These are phyloP conservation scores for Lateolabrax maculatus DNA, from an alignment of 2,797 vertebrate species.

Conservation along the genomic window DNA sequence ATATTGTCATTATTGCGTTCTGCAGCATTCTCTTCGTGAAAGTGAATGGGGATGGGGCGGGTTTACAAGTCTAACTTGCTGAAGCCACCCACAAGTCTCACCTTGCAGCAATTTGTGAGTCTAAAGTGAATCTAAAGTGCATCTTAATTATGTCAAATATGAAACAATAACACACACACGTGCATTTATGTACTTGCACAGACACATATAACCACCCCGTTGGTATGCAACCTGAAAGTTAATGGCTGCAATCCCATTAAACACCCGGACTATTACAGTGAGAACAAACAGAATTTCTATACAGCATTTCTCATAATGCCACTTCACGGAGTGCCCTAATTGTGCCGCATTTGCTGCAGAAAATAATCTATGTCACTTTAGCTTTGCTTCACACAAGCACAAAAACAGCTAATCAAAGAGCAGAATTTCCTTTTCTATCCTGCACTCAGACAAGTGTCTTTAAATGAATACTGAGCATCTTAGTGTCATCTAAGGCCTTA, in stretches of 20 bases:
- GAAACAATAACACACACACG: constrained; percentile 1
- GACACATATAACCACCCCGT: constrained; percentile 22
- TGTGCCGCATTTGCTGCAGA: constrained; percentile 45
- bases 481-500: constrained; percentile 35
- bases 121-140: constrained; percentile 58
- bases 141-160: constrained; percentile 52
- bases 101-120: constrained; percentile 52
- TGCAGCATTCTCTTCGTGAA: constrained; percentile 60
- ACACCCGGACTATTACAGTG: constrained; percentile 54
- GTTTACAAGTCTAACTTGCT: constrained; percentile 56
- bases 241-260: constrained; percentile 67
- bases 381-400: constrained; percentile 36
- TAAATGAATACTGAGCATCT: constrained; percentile 37
- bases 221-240: constrained; percentile 44
- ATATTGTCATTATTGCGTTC: constrained; percentile 77
- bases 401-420: constrained; percentile 58
- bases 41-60: constrained; percentile 63
- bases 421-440: constrained; percentile 17
- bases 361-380: constrained; percentile 54
- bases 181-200: not conserved
- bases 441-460: constrained; percentile 35
- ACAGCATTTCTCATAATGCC: constrained; percentile 56
- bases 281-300: constrained; percentile 65
- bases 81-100: constrained; percentile 49
- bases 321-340: constrained; percentile 56